Percentiles rank a stretch among this genome's conserved stretches.
These are phyloP conservation scores for Leptocoma aspasia DNA, from an alignment of 2,113 vertebrate genomes.

Conservation along the genomic window DNA sequence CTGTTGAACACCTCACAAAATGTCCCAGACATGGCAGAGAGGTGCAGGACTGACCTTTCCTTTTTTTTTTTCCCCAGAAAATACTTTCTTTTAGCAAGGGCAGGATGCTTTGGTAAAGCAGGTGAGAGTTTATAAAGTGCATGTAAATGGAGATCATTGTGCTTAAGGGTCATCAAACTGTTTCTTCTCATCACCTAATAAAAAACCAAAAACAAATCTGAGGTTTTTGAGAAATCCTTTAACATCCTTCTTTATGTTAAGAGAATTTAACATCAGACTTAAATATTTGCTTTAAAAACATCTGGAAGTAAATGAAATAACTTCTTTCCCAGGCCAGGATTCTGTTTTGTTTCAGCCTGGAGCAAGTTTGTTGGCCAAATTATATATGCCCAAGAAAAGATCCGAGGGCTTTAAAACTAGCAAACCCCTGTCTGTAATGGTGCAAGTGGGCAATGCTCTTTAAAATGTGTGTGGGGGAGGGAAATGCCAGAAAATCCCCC, in stretches of 20 bases:
- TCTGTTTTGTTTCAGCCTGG: not conserved
- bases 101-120: not conserved
- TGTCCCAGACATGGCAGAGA: not conserved
- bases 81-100: not conserved
- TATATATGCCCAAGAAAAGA: not conserved
- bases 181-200: conserved; percentile 4
- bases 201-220: conserved; percentile 13
- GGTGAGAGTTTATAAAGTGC: not conserved
- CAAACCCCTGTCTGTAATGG: not conserved
- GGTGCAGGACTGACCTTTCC: not conserved
- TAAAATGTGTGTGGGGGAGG: not conserved
- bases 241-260: not conserved
- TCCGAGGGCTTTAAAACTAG: not conserved
- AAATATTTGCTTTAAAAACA: conserved; percentile 52
- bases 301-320: not conserved
- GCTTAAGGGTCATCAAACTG: not conserved
- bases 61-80: not conserved
- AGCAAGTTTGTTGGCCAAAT: conserved; percentile 19
- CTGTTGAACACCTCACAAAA: not conserved
- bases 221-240: conserved; percentile 20
- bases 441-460: conserved; percentile 16
- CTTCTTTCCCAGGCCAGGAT: not conserved
- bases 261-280: conserved; percentile 40
- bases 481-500: not conserved
- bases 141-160: not conserved